Conservation (phyloP, 2,113 vertebrate genomes). For the Menura novaehollandiae region DNA sequence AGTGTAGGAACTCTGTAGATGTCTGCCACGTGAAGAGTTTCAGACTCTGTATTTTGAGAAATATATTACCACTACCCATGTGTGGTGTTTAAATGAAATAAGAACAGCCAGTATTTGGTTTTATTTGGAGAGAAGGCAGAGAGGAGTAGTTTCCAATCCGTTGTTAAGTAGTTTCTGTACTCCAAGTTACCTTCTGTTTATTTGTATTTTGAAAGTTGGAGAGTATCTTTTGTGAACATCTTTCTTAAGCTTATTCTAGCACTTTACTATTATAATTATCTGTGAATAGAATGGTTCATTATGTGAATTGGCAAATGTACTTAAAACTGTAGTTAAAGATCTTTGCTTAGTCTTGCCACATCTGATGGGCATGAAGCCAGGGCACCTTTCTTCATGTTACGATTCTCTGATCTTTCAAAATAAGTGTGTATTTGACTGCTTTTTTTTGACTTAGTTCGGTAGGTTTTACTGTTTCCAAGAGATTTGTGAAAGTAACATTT, state of each 20-base stretch:
- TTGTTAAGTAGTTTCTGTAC: neutral
- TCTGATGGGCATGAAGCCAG: conserved; percentile 38
- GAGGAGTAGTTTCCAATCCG: neutral
- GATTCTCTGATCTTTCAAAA: neutral
- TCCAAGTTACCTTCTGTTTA: neutral
- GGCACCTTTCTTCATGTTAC: neutral
- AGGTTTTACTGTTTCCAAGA: neutral
- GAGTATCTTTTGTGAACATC: neutral
- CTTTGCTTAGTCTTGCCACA: conserved; percentile 27
- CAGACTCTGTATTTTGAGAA: neutral
- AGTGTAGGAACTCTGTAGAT: neutral
- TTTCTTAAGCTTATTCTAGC: neutral
- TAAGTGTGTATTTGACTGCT: neutral
- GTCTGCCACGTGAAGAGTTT: neutral
- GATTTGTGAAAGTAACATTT: neutral
- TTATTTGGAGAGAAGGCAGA: neutral
- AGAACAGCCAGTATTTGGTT: neutral
- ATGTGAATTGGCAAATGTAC: neutral
- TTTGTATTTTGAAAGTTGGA: neutral
- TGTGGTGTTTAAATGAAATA: neutral
- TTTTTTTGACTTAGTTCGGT: neutral
- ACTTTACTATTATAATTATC: neutral
- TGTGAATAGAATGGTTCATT: neutral
- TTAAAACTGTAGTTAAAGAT: conserved; percentile 4
- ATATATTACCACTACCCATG: neutral